Evolutionary conservation across 2,888 invertebrate genomes (phyloP), one percentile per base, ranked within the genome.

Genomic region (Lasius platythorax): DNA sequence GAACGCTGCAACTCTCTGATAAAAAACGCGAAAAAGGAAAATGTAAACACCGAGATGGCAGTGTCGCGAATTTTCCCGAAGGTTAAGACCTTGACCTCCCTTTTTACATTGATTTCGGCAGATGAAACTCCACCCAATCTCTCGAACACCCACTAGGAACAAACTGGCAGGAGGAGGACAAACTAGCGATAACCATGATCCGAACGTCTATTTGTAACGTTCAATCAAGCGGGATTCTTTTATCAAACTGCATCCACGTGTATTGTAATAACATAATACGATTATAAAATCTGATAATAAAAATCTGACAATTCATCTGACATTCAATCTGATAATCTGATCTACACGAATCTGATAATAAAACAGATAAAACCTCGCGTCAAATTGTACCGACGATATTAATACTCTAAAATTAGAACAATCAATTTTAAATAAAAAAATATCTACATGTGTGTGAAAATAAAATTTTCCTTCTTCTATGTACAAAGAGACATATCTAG

Each of bases 41-140:
- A 68, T 79, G 88, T 66, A 88, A 88, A 88, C 72, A 79, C 58
- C 82, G 8, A 8, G 0, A 18, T 68, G 33, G 50, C 12, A 28
- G 28, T 28, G 28, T n/a, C 18, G 12, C 50, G 84, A 86, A 67
- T 81, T 81, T 72, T 81, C 61, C 67, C 64, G 64, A 81, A 70
- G 79, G 61, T 81, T 56, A 43, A 85, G 87, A 86, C 91, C 91
- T 91, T 91, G 91, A 91, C 91, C 91, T 85, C 58, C 43, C 85
- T 86, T 74, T 37, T 5, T 37, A 37, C 37, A 91, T 91, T 91
- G 91, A 91, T 91, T 90, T 87, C 84, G 87, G 40, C 18, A 83
- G 76, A 85, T 78, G 87, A 85, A 84, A 82, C 74, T 76, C 86
- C 86, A 72, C 87, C 82, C 83, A 68, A 23, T 68, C 67, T 12